Conservation (phyloP, 2,797 vertebrate species). For the Chiloscyllium punctatum region DNA sequence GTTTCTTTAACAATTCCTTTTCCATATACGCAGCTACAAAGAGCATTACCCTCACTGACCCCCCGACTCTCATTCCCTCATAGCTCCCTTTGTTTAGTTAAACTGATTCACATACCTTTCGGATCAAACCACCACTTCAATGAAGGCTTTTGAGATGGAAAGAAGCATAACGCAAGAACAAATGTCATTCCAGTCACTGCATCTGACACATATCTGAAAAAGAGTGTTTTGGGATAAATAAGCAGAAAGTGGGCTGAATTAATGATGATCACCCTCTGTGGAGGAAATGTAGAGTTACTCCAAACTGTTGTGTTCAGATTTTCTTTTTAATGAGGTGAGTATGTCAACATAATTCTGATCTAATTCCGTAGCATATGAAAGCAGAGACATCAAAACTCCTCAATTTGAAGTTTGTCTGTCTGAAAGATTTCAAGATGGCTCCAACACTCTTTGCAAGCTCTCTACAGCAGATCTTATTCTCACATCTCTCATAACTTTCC, state of each 20-base stretch:
- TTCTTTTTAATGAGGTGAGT: neutral
- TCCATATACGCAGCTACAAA: neutral
- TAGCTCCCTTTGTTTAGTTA: neutral
- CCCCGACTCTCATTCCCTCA: neutral
- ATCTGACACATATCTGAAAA: constrained; percentile 80
- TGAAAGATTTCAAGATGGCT: neutral
- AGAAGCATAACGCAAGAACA: constrained; percentile 85
- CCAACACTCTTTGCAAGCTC: too few relatives aligned
- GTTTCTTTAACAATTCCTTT: neutral
- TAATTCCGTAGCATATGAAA: neutral
- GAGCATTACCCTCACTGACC: neutral
- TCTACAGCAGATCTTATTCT: too few relatives aligned
- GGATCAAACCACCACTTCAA: constrained; percentile 86
- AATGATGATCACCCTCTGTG: neutral
- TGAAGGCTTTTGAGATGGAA: constrained; percentile 86
- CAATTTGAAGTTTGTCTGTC: neutral
- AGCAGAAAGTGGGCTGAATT: neutral
- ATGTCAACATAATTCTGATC: neutral
- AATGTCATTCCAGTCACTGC: constrained; percentile 87
- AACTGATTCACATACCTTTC: constrained; percentile 63
- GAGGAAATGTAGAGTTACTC: neutral
- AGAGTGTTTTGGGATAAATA: neutral
- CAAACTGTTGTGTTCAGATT: neutral
- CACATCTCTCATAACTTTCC: too few relatives aligned
- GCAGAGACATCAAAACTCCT: neutral